Conservation (phyloP, 2,888 invertebrate genomes). For the Abrostola triplasia region DNA sequence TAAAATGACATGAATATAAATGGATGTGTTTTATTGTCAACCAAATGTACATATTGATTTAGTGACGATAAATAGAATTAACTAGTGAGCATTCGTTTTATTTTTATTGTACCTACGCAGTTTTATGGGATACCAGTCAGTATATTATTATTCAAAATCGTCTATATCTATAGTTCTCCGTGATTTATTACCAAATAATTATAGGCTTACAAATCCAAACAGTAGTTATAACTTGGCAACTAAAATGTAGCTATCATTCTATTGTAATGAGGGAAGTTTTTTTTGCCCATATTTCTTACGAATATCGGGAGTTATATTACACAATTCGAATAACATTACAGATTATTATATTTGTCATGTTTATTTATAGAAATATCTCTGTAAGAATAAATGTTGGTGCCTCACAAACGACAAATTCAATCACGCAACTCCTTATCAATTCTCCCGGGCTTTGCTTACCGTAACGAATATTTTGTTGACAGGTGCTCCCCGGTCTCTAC, state of each 20-base stretch:
- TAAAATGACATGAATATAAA: background rate
- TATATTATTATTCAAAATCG: background rate
- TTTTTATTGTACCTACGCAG: background rate
- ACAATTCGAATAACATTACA: background rate
- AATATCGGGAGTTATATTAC: background rate
- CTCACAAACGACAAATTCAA: background rate
- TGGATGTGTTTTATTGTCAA: background rate
- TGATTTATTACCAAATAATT: constrained; percentile 31
- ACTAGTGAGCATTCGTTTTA: too few relatives aligned
- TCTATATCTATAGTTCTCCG: background rate
- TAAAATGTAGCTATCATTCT: background rate
- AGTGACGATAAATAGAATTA: background rate
- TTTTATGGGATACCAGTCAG: background rate
- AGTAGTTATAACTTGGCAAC: background rate
- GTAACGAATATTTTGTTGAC: constrained; percentile 56
- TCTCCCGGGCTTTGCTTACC: background rate
- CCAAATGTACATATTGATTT: background rate
- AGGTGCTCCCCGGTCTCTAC: constrained; percentile 98
- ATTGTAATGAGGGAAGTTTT: background rate
- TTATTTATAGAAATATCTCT: constrained; percentile 10
- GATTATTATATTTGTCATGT: constrained; percentile 4
- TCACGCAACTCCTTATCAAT: background rate
- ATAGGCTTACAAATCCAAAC: constrained; percentile 23
- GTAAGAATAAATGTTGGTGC: background rate
- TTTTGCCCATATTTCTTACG: background rate